These are phyloP conservation scores for Girardia tigrina DNA, from an alignment of 2,888 invertebrate species.

Conservation along the genomic window DNA sequence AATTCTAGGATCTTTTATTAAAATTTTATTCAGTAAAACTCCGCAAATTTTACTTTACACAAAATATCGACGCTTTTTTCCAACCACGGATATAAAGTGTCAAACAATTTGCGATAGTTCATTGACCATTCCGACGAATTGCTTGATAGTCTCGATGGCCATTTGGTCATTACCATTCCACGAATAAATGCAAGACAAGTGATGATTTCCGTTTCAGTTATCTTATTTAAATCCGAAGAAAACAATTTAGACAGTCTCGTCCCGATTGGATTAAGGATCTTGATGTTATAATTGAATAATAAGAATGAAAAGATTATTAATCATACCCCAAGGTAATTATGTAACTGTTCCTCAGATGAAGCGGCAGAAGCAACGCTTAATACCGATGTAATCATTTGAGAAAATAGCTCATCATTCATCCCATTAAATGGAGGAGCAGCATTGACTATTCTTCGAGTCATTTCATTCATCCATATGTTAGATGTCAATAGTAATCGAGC, in stretches of 20 bases:
- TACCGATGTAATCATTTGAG: background rate
- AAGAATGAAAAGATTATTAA: too few species aligned
- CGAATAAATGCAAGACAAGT: slow-evolving; percentile 18
- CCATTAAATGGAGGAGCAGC: background rate
- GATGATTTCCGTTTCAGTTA: background rate
- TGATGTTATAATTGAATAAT: background rate
- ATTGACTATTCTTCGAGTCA: background rate
- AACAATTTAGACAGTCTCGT: background rate
- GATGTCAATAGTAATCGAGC: background rate
- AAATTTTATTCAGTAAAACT: background rate
- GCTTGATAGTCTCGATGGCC: background rate
- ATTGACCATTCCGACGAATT: background rate
- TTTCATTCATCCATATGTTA: background rate
- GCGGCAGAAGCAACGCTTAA: background rate
- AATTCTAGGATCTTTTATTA: background rate
- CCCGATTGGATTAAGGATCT: background rate
- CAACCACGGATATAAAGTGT: slow-evolving; percentile 3
- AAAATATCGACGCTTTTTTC: background rate
- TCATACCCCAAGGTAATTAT: background rate
- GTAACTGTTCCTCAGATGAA: background rate
- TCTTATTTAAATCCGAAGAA: background rate
- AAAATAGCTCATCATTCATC: background rate
- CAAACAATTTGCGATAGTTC: background rate
- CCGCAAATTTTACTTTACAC: background rate
- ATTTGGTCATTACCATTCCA: slow-evolving; percentile 13